These are phyloP conservation scores for Gymnothorax javanicus DNA, from an alignment of 2,797 vertebrate species.

Conservation along the genomic window DNA sequence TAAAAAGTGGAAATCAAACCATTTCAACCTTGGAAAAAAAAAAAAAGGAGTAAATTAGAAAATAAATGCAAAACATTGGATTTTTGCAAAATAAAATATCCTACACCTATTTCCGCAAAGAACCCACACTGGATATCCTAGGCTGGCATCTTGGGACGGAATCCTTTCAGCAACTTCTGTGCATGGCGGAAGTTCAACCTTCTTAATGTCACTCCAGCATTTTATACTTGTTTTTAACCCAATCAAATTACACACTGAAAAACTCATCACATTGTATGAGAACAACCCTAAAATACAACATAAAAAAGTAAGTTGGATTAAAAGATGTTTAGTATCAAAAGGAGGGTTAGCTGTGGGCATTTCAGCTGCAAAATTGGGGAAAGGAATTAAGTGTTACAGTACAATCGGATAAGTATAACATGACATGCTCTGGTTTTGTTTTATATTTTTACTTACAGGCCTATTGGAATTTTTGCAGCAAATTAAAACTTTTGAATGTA, in stretches of 20 bases:
- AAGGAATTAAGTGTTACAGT: too few relatives aligned
- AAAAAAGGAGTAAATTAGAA: neutral
- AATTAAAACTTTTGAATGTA: too few relatives aligned
- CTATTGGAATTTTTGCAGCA: too few relatives aligned
- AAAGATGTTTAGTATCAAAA: too few relatives aligned
- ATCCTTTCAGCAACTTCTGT: neutral
- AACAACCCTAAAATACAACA: neutral
- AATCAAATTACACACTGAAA: neutral
- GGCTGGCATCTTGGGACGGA: neutral
- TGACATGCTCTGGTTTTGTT: too few relatives aligned
- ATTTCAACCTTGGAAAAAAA: neutral
- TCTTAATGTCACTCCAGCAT: neutral
- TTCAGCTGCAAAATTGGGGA: too few relatives aligned
- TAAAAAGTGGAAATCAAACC: neutral
- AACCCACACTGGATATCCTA: neutral
- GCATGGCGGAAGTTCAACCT: neutral
- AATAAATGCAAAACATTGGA: neutral
- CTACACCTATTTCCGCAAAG: neutral
- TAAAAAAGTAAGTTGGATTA: neutral
- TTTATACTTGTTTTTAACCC: neutral
- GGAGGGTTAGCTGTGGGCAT: too few relatives aligned
- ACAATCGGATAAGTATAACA: too few relatives aligned
- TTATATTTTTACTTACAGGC: too few relatives aligned
- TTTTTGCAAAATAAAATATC: neutral
- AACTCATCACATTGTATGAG: neutral